These are phyloP conservation scores for Cydia fagiglandana DNA, from an alignment of 1,140 invertebrate genomes.

Conservation along the genomic window DNA sequence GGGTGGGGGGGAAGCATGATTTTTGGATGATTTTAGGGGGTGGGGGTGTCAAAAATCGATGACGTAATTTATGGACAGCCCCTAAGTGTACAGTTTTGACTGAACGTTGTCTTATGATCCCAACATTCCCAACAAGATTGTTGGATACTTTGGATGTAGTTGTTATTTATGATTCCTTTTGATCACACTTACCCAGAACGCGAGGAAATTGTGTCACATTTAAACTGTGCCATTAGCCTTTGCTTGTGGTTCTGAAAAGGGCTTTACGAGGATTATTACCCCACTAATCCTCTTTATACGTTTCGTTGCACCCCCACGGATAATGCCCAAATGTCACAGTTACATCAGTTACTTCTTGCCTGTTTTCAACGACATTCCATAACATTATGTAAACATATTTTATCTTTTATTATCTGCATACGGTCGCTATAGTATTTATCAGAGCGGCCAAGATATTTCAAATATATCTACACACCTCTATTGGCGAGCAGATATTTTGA, in stretches of 20 bases:
- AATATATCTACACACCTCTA: no score
- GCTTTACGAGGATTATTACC: conserved; percentile 13
- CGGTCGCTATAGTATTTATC: neutral
- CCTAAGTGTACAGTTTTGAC: no score
- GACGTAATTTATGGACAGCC: no score
- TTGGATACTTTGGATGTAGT: neutral
- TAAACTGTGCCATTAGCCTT: conserved; percentile 6
- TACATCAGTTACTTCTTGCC: conserved; percentile 1
- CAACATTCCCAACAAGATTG: neutral
- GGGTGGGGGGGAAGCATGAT: no score
- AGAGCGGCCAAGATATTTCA: no score
- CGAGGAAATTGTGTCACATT: conserved; percentile 5
- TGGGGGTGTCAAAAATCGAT: no score
- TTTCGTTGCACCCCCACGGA: conserved; percentile 10
- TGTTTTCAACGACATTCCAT: neutral
- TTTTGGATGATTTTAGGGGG: no score
- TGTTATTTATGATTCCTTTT: neutral
- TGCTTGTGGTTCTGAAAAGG: conserved; percentile 12
- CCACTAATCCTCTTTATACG: conserved; percentile 29
- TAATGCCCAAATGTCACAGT: conserved; percentile 27
- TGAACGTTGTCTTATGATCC: neutral
- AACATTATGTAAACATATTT: neutral
- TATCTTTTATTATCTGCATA: neutral
- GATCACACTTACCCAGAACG: neutral
- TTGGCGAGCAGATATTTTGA: neutral